These are phyloP conservation scores for Halictus quadricinctus DNA, from an alignment of 2,888 invertebrate genomes.

Conservation along the genomic window DNA sequence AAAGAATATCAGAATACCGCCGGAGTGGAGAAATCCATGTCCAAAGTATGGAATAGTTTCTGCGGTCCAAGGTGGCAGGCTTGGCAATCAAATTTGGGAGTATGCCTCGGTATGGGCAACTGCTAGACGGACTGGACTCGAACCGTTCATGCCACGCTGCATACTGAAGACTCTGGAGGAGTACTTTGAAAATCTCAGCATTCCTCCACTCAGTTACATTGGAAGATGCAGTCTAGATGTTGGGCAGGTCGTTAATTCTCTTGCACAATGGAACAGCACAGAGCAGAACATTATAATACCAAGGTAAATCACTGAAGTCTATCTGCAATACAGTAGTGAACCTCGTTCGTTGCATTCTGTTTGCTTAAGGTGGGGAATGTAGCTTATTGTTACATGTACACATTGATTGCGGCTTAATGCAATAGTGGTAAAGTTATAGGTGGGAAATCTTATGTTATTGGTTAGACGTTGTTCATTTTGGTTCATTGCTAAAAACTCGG, in stretches of 20 bases:
- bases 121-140: constrained; percentile 79
- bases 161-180: constrained; percentile 84
- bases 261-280: constrained; percentile 84
- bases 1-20: constrained; percentile 78
- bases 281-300: constrained; percentile 85
- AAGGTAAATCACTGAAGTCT: constrained; percentile 69
- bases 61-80: constrained; percentile 78
- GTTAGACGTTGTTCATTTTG: not conserved
- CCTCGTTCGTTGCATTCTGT: not conserved
- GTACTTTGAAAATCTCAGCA: constrained; percentile 84
- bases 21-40: constrained; percentile 77
- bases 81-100: constrained; percentile 82
- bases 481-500: not conserved
- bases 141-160: constrained; percentile 80
- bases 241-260: constrained; percentile 82
- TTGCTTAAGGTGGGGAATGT: not conserved
- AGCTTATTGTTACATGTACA: not conserved
- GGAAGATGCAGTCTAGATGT: constrained; percentile 84
- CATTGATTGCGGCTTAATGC: not conserved
- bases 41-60: constrained; percentile 79
- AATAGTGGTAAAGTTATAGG: not conserved
- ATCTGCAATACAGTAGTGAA: not conserved
- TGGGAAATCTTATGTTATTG: not conserved
- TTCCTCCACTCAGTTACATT: constrained; percentile 84
- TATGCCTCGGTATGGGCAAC: constrained; percentile 81